Base-by-base conservation (phyloP, 2,888 invertebrate genomes). In the Cactoblastis cactorum region DNA sequence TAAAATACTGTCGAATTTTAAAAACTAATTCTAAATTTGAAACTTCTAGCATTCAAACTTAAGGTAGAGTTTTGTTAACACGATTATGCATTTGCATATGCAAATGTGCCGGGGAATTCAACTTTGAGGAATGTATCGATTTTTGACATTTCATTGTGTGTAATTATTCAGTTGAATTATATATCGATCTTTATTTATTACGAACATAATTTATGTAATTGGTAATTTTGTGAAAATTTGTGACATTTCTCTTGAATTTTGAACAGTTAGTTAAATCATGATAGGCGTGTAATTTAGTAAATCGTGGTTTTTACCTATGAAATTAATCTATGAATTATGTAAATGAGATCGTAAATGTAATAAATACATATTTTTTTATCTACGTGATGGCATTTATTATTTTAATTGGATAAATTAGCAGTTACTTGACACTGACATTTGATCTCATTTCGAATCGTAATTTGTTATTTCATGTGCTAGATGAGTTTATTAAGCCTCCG, bases 41-140 rank as follows among this genome's bases (percentile, higher is more conserved):
- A 5, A 32, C 18, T 19, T 49, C 32, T 49, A 39, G 17, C 12
- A 1, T 0, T 22, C 6, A 9, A 14, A 3, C 5, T 49, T 39
- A 49, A 39, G 49, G 24, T 38, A 11, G 18, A 28, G 15, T 49
- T 49, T 49, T 6, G 49, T 32, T 49, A 39, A 8, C 12, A 4
- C 38, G 32, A 46, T 48, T 43, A 11, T 54, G 57, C 61, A 57
- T 67, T 68, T 61, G 60, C 59, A 65, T 65, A 71, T 71, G 68
- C 56, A 63, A 74, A 73, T 74, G 57, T 53, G 65, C 60, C 65
- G 62, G 53, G 58, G 60, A 62, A 66, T 65, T 67, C 62, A 35
- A 61, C 61, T 63, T 51, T 59, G 49, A 59, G 57, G 55, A 54
- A 54, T 55, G 52, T 56, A 65, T 60, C 48, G 53, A 60, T 61